Percentiles rank a stretch among this genome's conserved stretches.
These are phyloP conservation scores for Hystrix brachyura DNA, from an alignment of 2,113 vertebrate genomes.

Conservation along the genomic window DNA sequence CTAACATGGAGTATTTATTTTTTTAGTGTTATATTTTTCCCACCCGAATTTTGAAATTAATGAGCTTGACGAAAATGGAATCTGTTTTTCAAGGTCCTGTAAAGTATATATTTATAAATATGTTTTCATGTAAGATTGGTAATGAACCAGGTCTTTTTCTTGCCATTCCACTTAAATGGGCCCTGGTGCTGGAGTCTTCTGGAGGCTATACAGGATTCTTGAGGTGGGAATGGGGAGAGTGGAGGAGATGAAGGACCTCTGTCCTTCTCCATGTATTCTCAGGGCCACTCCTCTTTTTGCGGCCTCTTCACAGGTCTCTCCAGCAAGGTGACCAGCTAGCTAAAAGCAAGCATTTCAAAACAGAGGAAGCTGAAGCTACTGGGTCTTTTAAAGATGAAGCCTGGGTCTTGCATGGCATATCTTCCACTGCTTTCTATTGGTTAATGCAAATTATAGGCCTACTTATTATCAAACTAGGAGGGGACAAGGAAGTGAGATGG, in stretches of 20 bases:
- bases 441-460: not conserved
- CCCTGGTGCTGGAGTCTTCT: not conserved
- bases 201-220: not conserved
- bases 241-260: not conserved
- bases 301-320: not conserved
- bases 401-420: too few relatives aligned
- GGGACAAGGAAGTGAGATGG: not conserved
- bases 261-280: not conserved
- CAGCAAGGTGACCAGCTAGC: not conserved
- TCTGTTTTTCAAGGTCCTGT: not conserved
- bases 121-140: not conserved
- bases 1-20: not conserved
- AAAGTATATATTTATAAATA: slow-evolving; percentile 33
- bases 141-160: not conserved
- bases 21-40: not conserved
- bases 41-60: slow-evolving; percentile 47
- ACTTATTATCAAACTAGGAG: not conserved
- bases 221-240: not conserved
- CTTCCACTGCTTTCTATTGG: not conserved
- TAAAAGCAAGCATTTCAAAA: not conserved
- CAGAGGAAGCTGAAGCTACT: not conserved
- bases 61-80: slow-evolving; percentile 36
- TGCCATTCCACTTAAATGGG: not conserved
- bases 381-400: not conserved
- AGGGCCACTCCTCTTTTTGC: not conserved